A percentile compares a stretch with the other conserved stretches of the same genome.
Evolutionary conservation across 2,113 vertebrate genomes (phyloP).

Genomic region (Dolichallabes microphthalmus): DNA sequence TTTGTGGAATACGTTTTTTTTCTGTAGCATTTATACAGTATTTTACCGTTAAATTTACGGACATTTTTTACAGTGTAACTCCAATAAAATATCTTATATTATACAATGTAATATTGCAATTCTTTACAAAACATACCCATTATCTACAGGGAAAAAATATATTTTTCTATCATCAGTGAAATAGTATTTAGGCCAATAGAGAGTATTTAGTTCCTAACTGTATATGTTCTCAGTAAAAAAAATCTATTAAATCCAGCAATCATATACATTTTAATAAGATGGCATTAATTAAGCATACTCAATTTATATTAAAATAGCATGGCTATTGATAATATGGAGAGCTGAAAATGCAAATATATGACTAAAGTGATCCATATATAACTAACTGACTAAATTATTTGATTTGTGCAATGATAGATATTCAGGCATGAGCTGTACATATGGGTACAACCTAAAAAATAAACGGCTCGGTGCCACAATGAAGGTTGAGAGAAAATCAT

Average conservation of each 20-base stretch:
- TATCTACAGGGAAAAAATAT: slow-evolving; percentile 31
- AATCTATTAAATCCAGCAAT: neutral
- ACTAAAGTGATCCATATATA: neutral
- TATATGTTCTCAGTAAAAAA: neutral
- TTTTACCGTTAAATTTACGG: too few relatives aligned
- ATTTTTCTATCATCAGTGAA: neutral
- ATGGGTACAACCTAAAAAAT: neutral
- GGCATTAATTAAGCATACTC: neutral
- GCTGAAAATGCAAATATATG: neutral
- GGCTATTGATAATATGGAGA: too few relatives aligned
- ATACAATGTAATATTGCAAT: slow-evolving; percentile 47
- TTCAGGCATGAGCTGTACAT: neutral
- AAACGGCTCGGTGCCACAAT: neutral
- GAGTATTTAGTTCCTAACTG: neutral
- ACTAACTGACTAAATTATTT: neutral
- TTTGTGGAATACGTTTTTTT: too few relatives aligned
- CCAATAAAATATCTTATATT: slow-evolving; percentile 46
- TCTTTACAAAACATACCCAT: slow-evolving; percentile 41
- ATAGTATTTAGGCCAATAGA: slow-evolving; percentile 29
- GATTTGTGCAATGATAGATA: neutral
- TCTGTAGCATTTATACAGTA: too few relatives aligned
- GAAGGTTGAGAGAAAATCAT: neutral
- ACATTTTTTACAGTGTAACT: too few relatives aligned
- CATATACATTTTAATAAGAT: neutral
- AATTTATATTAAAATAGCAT: neutral